Evolutionary conservation across 2,888 invertebrate genomes (phyloP), one percentile per base, ranked within the genome.

Genomic region (Smittia aterrima): DNA sequence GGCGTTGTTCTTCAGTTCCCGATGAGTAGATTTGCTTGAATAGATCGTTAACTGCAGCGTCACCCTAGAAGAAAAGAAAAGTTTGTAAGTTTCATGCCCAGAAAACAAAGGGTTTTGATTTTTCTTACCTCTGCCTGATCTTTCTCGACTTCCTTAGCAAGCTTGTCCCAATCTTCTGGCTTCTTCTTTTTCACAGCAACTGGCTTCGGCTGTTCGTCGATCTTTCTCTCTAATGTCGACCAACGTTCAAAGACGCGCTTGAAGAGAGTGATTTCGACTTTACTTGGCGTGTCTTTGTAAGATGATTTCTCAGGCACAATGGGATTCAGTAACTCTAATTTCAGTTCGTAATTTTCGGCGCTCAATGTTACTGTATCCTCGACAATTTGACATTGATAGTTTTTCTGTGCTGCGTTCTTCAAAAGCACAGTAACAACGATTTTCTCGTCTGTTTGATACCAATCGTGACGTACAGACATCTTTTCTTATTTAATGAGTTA

Each of bases 21-120:
- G 92, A 90, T 0, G 90, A 89, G 80, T 98, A 99, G 78, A 99
- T 98, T 81, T 96, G 91, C 82, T 95, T 92, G 82, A 99, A 98
- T 13, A 98, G 85, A 62, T 89, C 87, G 79, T 94, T 94, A 0
- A 98, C 84, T 0, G 96, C 97, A 1, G 92, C 93, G 76, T 98
- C 97, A 0, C 94, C 96, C 80, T n/a, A n/a, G n/a, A n/a, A n/a
- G n/a, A n/a, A n/a, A n/a, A n/a, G n/a, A n/a, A n/a, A n/a, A n/a
- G n/a, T n/a, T n/a, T n/a, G n/a, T n/a, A n/a, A n/a, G n/a, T n/a
- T n/a, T n/a, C n/a, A n/a, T n/a, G n/a, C n/a, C n/a, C n/a, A n/a
- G n/a, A n/a, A n/a, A n/a, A n/a, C n/a, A n/a, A n/a, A n/a, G n/a
- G n/a, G n/a, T n/a, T n/a, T n/a, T n/a, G n/a, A n/a, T n/a, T n/a